Conservation (phyloP, 2,113 vertebrate species). For the Symphodus melops region DNA sequence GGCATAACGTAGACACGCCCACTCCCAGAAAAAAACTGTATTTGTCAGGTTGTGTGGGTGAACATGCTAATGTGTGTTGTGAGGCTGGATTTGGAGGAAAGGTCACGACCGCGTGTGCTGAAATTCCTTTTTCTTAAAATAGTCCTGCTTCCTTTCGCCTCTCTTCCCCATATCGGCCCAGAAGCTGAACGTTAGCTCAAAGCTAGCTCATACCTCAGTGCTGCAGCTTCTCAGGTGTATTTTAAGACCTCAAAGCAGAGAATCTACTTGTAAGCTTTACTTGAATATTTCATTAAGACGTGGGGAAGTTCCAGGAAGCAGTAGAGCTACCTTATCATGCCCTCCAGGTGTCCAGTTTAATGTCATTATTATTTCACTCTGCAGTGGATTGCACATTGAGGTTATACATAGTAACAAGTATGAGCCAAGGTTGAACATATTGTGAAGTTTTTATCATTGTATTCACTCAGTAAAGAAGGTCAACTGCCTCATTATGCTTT, state of each 20-base stretch:
- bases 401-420: not conserved
- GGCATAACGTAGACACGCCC: slow-evolving; percentile 31
- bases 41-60: slow-evolving; percentile 1
- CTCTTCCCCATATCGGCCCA: not conserved
- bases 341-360: slow-evolving; percentile 4
- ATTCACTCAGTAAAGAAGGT: not conserved
- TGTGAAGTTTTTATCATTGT: not conserved
- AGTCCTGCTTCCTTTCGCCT: not conserved
- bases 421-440: not conserved
- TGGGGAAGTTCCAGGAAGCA: not conserved
- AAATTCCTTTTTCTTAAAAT: slow-evolving; percentile 40
- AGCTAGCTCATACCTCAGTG: not conserved
- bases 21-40: not conserved
- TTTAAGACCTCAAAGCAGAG: not conserved
- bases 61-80: slow-evolving; percentile 6
- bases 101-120: slow-evolving; percentile 9
- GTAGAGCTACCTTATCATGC: not conserved
- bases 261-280: not conserved
- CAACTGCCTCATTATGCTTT: not conserved
- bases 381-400: not conserved
- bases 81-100: slow-evolving; percentile 12
- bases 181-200: not conserved
- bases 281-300: slow-evolving; percentile 26
- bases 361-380: slow-evolving; percentile 7
- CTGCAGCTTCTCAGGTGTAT: not conserved